A percentile compares a stretch with the other conserved stretches of the same genome.
Evolutionary conservation across 1,140 invertebrate genomes (phyloP).

Genomic region (Thaumetopoea pityocampa): DNA sequence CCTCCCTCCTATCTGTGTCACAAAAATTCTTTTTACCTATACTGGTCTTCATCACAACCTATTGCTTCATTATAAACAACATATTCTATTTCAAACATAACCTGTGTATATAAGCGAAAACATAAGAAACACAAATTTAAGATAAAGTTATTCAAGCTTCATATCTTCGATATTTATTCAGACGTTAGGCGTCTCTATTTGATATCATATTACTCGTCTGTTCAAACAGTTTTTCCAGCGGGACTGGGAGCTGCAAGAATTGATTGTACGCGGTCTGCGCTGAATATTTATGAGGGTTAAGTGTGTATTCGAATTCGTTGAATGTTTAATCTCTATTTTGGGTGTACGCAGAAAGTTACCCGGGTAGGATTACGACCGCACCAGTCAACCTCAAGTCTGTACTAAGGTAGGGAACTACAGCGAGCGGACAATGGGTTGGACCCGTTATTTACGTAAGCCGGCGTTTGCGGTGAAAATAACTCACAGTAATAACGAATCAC

Average conservation of each 20-base stretch:
- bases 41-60: too few relatives aligned
- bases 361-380: constrained; percentile 17
- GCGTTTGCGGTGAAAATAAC: too few relatives aligned
- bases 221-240: constrained; percentile 58
- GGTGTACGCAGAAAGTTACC: constrained; percentile 23
- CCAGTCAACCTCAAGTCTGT: constrained; percentile 10
- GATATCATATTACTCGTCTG: constrained; percentile 59
- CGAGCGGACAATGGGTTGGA: too few relatives aligned
- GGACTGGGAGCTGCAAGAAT: constrained; percentile 54
- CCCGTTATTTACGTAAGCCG: background rate
- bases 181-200: constrained; percentile 41
- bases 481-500: too few relatives aligned
- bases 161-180: constrained; percentile 50
- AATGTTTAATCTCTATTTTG: constrained; percentile 70
- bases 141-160: constrained; percentile 19
- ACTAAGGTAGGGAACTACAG: constrained; percentile 1
- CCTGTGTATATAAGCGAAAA: too few relatives aligned
- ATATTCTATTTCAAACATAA: background rate
- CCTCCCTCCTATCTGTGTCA: too few relatives aligned
- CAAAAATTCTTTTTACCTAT: too few relatives aligned
- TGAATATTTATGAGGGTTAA: constrained; percentile 73
- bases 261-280: constrained; percentile 62
- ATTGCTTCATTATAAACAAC: too few relatives aligned
- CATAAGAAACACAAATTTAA: constrained; percentile 14
- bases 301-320: constrained; percentile 69